Evolutionary conservation across 1,140 invertebrate genomes (phyloP), one percentile per base, ranked within the genome.

Genomic region (Aleiodes sp.): DNA sequence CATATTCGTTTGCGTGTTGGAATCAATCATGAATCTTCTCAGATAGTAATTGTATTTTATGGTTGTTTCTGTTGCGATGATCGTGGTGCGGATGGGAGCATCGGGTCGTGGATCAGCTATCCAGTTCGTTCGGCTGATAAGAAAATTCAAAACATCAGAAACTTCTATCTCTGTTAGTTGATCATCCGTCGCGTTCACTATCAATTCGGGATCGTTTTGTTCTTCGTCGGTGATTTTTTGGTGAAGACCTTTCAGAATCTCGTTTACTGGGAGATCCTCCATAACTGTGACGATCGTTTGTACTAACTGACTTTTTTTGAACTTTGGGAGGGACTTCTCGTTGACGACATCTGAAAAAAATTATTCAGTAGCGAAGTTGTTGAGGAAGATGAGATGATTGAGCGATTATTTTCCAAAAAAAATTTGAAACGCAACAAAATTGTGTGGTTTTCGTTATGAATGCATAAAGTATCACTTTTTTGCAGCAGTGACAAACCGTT

Each of bases 1-100:
- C 16, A 79, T 7, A 7, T 33, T 59, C 0, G 78, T 79, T 56
- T 79, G 78, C 1, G 43, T 68, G 10, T 77, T 64, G 4, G 16
- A 31, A 61, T 78, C 73, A 2, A 72, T 26, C 4, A 73, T 43
- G 1, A 76, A 35, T 19, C 39, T 73, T 14, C 71, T 24, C 2
- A 26, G 65, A 0, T 9, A 37, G 2, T 52, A 12, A 67, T 79
- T 67, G n/a, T 68, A 77, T 35, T 41, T 71, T n/a, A 79, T 60
- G 0, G 2, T 28, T 9, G 78, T 79, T n/a, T 75, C 57, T 0
- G 46, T 37, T 1, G 72, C 66, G 7, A 68, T 39, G n/a, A 10
- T 74, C 39, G 0, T n/a, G 10, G 7, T 46, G 14, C 60, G 28
- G 0, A 33, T 31, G 24, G 31, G 19, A 28, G 2, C n/a, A 4